Percentiles rank a stretch among this genome's conserved stretches.
Conservation (phyloP, 2,113 vertebrate species). For the Urocitellus parryii region DNA sequence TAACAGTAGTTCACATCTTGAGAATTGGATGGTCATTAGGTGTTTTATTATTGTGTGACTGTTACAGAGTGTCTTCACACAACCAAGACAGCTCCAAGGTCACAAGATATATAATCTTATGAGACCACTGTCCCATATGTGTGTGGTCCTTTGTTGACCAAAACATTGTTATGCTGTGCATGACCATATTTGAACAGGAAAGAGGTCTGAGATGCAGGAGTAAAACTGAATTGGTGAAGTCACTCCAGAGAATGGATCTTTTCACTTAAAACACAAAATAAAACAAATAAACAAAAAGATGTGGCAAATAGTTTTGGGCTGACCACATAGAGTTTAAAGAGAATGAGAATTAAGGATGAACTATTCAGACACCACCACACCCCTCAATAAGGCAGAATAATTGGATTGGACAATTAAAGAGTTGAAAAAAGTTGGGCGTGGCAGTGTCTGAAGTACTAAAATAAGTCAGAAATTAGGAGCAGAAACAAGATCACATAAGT, state of each 20-base stretch:
- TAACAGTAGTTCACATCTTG: background rate
- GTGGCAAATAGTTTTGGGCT: background rate
- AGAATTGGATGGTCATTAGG: background rate
- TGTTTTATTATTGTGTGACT: background rate
- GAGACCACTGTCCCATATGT: background rate
- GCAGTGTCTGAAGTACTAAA: background rate
- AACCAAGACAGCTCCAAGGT: background rate
- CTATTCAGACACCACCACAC: background rate
- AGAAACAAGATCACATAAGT: background rate
- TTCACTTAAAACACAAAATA: slow-evolving; percentile 27
- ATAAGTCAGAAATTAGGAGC: no score
- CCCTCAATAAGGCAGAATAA: background rate
- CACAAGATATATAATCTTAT: background rate
- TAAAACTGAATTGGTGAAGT: background rate
- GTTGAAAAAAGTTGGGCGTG: background rate
- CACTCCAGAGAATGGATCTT: background rate
- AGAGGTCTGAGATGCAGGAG: background rate
- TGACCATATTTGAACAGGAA: background rate
- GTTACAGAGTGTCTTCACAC: background rate
- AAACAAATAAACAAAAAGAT: background rate
- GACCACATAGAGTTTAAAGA: background rate
- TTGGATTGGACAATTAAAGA: background rate
- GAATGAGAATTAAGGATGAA: background rate
- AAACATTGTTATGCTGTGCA: background rate
- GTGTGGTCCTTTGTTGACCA: background rate